Percentiles rank a stretch among this genome's conserved stretches.
phyloP scores from a whole-genome alignment of 2,113 vertebrate species.

The Cyrtonyx montezumae region DNA sequence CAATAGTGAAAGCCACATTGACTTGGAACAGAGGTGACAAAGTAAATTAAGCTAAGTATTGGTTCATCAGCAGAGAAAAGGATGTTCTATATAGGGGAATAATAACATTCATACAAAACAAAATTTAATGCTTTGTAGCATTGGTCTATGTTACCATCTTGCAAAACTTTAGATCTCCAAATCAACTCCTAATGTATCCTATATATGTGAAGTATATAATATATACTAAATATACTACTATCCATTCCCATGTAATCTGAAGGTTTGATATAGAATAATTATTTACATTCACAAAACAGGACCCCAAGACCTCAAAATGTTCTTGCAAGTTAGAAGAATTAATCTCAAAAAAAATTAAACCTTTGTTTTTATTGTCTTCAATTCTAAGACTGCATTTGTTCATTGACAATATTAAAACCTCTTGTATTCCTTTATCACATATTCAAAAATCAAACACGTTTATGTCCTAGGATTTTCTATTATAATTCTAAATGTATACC shows the following conservation, averaged over 20 bases:
- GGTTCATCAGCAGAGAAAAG: not conserved
- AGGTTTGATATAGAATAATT: not conserved
- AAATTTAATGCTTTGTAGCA: not conserved
- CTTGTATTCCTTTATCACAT: not conserved
- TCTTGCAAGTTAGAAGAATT: not conserved
- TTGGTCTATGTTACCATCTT: not conserved
- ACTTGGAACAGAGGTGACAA: not conserved
- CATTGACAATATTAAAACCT: not conserved
- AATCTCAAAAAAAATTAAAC: not conserved
- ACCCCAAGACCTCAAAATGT: not conserved
- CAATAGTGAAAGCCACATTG: not conserved
- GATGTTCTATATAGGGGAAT: not conserved
- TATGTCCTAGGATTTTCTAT: not conserved
- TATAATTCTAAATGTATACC: not conserved
- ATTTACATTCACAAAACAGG: not conserved
- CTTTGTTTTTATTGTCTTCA: not conserved
- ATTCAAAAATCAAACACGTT: not conserved
- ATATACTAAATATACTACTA: not conserved
- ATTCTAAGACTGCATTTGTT: not conserved
- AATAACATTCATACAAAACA: not conserved
- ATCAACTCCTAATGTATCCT: not conserved
- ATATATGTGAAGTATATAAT: not conserved
- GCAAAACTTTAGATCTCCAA: not conserved
- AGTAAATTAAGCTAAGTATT: not conserved
- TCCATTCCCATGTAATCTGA: not conserved